These are phyloP conservation scores for Malthinus seriepunctatus DNA, from an alignment of 2,888 invertebrate species.

Conservation along the genomic window DNA sequence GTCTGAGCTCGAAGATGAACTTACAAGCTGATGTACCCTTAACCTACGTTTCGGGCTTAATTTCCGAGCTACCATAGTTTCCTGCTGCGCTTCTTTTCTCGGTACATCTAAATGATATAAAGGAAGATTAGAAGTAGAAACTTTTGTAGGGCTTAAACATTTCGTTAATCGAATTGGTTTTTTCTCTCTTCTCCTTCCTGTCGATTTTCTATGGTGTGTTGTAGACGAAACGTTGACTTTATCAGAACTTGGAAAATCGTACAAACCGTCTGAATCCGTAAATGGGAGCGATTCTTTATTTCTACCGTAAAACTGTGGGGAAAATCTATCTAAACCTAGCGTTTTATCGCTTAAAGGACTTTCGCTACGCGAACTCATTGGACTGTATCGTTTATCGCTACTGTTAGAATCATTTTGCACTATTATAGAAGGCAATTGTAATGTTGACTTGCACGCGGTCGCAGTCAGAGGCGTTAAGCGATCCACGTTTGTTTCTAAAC, in stretches of 20 bases:
- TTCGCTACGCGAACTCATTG: constrained; percentile 78
- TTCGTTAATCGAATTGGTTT: constrained; percentile 58
- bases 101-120: constrained; percentile 67
- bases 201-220: constrained; percentile 62
- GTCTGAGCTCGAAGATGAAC: constrained; percentile 65
- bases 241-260: constrained; percentile 80
- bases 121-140: constrained; percentile 57
- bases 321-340: constrained; percentile 65
- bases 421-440: constrained; percentile 65
- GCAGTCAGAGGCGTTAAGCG: constrained; percentile 40
- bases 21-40: constrained; percentile 58
- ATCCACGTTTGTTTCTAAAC: constrained; percentile 60
- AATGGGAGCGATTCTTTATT: constrained; percentile 67
- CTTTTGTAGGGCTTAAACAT: constrained; percentile 61
- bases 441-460: constrained; percentile 51
- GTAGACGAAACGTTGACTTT: constrained; percentile 55
- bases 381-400: constrained; percentile 64
- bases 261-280: constrained; percentile 79
- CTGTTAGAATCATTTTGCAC: constrained; percentile 59
- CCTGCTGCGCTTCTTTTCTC: constrained; percentile 50
- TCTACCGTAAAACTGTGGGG: constrained; percentile 72
- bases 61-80: constrained; percentile 55
- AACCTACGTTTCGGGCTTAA: constrained; percentile 63
- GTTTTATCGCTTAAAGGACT: constrained; percentile 77
- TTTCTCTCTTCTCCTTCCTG: constrained; percentile 66